Evolutionary conservation across 2,797 vertebrate species (phyloP).

Genomic region (Sphenopsis melanotis): DNA sequence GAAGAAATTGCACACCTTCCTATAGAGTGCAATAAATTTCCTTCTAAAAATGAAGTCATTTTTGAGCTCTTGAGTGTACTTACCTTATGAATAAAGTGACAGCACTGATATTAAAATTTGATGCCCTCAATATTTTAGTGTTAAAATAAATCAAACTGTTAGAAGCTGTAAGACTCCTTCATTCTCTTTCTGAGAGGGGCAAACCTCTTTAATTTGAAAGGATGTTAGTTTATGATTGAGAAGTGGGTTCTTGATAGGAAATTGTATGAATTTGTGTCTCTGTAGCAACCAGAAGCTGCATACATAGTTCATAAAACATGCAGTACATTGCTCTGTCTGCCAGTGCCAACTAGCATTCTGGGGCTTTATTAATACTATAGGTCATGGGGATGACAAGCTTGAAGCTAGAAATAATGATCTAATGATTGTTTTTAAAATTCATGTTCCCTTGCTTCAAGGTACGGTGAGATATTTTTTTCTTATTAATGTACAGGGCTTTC

Average conservation of each 20-base stretch:
- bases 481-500: not conserved
- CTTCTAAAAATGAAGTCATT: slow-evolving; percentile 65
- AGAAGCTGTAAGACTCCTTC: slow-evolving; percentile 19
- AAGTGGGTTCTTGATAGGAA: not conserved
- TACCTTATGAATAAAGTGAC: slow-evolving; percentile 60
- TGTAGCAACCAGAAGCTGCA: not conserved
- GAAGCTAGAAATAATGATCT: slow-evolving; percentile 49
- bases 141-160: slow-evolving; percentile 68
- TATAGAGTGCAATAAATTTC: slow-evolving; percentile 53
- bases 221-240: slow-evolving; percentile 46
- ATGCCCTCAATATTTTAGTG: slow-evolving; percentile 61
- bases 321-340: not conserved
- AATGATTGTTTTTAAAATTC: slow-evolving; percentile 31
- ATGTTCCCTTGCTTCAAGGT: not conserved
- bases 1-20: slow-evolving; percentile 46
- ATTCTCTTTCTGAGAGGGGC: slow-evolving; percentile 18
- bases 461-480: not conserved
- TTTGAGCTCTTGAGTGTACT: slow-evolving; percentile 55
- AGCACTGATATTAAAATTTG: slow-evolving; percentile 67
- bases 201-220: slow-evolving; percentile 57
- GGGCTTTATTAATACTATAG: slow-evolving; percentile 47
- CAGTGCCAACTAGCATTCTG: not conserved
- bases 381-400: slow-evolving; percentile 42
- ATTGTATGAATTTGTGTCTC: slow-evolving; percentile 46
- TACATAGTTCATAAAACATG: slow-evolving; percentile 26